Evolutionary conservation across 35 echinoderm and acorn worm genomes (phyloP).

Genomic region (Lytechinus variegatus): DNA sequence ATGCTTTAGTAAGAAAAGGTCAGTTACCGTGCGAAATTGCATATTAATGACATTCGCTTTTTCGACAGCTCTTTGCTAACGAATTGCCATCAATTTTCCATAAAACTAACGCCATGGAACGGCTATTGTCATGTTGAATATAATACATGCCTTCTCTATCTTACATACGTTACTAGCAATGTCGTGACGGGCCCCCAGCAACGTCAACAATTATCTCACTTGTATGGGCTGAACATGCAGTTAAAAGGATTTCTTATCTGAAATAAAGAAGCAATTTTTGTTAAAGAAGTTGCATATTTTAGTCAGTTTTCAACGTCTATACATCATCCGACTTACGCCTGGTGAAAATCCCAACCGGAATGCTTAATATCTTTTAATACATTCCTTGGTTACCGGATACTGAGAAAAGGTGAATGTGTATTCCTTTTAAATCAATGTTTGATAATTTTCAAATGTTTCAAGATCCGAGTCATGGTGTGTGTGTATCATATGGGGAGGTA

Average conservation of each 20-base stretch:
- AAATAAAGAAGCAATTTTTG: background rate
- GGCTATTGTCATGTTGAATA: background rate
- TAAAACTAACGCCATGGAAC: background rate
- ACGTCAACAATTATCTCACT: background rate
- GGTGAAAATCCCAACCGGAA: background rate
- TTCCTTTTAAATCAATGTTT: too few species aligned
- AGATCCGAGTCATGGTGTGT: too few species aligned
- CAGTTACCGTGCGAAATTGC: background rate
- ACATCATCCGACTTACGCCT: background rate
- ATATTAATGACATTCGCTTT: background rate
- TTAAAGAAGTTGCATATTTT: background rate
- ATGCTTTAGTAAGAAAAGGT: too few species aligned
- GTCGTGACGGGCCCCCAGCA: background rate
- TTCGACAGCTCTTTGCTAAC: background rate
- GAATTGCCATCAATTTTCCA: background rate
- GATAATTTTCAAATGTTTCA: too few species aligned
- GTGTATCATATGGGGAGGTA: too few species aligned
- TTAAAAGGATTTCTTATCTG: background rate
- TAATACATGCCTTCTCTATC: background rate
- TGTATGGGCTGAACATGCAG: background rate
- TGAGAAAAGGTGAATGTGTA: too few species aligned
- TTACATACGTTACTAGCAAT: background rate
- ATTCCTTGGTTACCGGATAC: background rate
- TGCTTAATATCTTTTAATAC: background rate
- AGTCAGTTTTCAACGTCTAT: background rate